These are phyloP conservation scores for Triplophysa siluroides DNA, from an alignment of 2,113 vertebrate species.

Conservation along the genomic window DNA sequence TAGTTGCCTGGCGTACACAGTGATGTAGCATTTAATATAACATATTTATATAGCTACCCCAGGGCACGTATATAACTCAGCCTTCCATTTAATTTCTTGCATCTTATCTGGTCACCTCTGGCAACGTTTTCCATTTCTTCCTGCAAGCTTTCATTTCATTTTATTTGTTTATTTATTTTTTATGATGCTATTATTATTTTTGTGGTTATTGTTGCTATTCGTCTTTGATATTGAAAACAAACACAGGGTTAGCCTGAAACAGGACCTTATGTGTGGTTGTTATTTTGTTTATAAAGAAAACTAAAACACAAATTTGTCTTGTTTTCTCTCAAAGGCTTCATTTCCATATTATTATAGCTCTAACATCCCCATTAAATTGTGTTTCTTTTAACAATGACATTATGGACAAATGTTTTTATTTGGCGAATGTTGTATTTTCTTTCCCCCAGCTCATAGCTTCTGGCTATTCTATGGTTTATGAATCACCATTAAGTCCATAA, in stretches of 20 bases:
- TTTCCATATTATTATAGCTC: too few species aligned
- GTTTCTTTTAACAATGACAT: too few species aligned
- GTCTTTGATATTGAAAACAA: conserved; percentile 59
- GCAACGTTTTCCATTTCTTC: conserved; percentile 61
- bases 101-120: conserved; percentile 68
- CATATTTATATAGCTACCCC: conserved; percentile 70
- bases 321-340: too few species aligned
- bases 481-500: conserved; percentile 52
- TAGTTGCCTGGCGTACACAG: conserved; percentile 59
- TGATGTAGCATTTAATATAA: conserved; percentile 61
- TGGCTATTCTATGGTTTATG: conserved; percentile 37
- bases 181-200: conserved; percentile 26
- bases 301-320: too few species aligned
- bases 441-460: not conserved
- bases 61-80: conserved; percentile 65
- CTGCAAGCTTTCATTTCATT: conserved; percentile 52
- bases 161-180: conserved; percentile 63
- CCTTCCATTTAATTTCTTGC: conserved; percentile 68
- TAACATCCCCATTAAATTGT: too few species aligned
- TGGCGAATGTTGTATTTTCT: not conserved
- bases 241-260: conserved; percentile 53
- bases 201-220: conserved; percentile 61
- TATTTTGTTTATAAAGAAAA: too few species aligned
- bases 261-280: conserved; percentile 16
- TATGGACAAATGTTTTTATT: not conserved